Percentiles rank a stretch among this genome's conserved stretches.
These are phyloP conservation scores for Epinotia demarniana DNA, from an alignment of 2,888 invertebrate genomes.

Conservation along the genomic window DNA sequence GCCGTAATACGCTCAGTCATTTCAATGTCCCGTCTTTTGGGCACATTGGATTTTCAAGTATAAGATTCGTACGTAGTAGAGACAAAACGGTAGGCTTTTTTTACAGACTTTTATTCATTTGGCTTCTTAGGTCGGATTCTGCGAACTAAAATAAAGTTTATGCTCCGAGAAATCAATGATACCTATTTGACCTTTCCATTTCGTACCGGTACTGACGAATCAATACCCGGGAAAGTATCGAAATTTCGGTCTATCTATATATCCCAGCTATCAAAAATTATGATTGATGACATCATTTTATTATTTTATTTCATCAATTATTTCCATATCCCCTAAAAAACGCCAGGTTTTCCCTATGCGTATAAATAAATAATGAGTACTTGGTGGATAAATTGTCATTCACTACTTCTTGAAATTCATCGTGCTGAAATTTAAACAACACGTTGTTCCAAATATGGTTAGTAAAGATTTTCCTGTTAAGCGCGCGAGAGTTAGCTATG, in stretches of 20 bases:
- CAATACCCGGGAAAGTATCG: no score
- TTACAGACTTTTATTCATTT: not conserved
- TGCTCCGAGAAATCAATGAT: no score
- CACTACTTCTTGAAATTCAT: not conserved
- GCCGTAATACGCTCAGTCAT: slow-evolving; percentile 54
- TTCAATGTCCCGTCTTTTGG: slow-evolving; percentile 49
- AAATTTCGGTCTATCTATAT: no score
- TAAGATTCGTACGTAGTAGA: slow-evolving; percentile 22
- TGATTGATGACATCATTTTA: no score
- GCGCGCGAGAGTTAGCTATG: no score
- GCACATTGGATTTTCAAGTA: slow-evolving; percentile 75
- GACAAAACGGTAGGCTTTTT: slow-evolving; percentile 22
- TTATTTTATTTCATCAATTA: no score
- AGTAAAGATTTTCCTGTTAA: no score
- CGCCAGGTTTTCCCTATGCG: no score
- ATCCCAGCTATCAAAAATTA: no score
- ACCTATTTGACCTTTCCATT: no score
- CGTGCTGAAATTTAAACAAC: not conserved
- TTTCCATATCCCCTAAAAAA: no score
- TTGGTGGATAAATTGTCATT: not conserved
- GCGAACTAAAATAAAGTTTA: not conserved
- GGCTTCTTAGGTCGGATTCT: not conserved
- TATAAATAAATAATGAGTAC: not conserved
- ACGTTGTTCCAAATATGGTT: not conserved
- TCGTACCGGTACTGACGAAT: no score